Evolutionary conservation across 2,797 vertebrate genomes (phyloP).

Genomic region (Spheniscus humboldti): DNA sequence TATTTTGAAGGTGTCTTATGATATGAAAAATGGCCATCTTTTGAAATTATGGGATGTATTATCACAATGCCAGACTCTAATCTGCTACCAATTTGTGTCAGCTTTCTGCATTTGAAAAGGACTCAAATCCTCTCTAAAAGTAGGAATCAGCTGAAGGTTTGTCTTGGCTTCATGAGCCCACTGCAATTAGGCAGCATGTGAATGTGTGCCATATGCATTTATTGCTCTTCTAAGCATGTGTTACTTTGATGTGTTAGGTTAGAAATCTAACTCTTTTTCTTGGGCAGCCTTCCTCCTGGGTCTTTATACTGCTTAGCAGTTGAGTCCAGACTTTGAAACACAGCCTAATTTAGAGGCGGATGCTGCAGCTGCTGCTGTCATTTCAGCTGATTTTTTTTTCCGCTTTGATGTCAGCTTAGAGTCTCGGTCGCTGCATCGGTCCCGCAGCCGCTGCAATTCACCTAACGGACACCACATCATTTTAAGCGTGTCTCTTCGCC

Average conservation of each 20-base stretch:
- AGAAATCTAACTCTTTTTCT: conserved; percentile 80
- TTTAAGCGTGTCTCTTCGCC: conserved; percentile 54
- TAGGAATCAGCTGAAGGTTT: conserved; percentile 76
- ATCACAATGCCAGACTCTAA: conserved; percentile 70
- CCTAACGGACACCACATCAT: conserved; percentile 52
- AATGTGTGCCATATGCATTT: conserved; percentile 81
- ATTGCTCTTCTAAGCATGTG: conserved; percentile 82
- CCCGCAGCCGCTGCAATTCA: conserved; percentile 67
- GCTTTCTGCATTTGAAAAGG: conserved; percentile 66
- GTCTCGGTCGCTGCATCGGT: conserved; percentile 78
- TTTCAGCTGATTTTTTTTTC: conserved; percentile 80
- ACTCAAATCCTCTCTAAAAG: conserved; percentile 72
- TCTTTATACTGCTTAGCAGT: conserved; percentile 83
- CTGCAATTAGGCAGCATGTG: conserved; percentile 80
- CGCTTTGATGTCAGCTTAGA: conserved; percentile 89
- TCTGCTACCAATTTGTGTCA: conserved; percentile 78
- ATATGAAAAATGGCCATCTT: conserved; percentile 63
- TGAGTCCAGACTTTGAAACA: conserved; percentile 89
- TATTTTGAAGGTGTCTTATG: conserved; percentile 60
- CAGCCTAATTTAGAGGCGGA: conserved; percentile 88
- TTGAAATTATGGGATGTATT: conserved; percentile 72
- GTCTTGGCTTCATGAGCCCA: conserved; percentile 73
- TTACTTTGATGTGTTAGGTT: conserved; percentile 86
- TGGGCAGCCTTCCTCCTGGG: conserved; percentile 83
- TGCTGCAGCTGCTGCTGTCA: conserved; percentile 95